Conservation (phyloP, 2,113 vertebrate genomes). For the Solenodon paradoxus region DNA sequence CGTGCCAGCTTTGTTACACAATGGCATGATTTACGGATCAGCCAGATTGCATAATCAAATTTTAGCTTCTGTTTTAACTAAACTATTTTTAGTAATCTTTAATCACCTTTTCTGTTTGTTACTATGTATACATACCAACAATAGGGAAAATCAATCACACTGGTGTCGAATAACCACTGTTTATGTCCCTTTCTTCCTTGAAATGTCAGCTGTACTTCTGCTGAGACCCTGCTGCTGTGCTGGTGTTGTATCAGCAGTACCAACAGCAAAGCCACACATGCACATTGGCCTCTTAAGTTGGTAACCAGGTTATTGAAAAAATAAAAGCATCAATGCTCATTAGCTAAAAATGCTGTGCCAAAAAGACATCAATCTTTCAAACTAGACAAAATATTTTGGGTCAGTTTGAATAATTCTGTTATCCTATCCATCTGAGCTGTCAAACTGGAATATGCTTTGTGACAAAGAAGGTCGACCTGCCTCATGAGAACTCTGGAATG, state of each 20-base stretch:
- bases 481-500: neutral
- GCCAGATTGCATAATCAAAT: neutral
- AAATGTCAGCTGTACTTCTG: neutral
- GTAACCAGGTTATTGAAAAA: neutral
- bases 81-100: neutral
- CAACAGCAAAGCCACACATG: neutral
- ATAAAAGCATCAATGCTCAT: neutral
- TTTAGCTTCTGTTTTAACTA: neutral
- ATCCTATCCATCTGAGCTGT: neutral
- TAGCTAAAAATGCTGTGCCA: neutral
- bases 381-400: neutral
- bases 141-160: neutral
- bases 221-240: neutral
- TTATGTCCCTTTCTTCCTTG: neutral
- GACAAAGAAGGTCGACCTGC: neutral
- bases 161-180: neutral
- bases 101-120: constrained; percentile 9
- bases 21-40: neutral
- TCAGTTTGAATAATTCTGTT: neutral
- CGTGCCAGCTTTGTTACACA: neutral
- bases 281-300: neutral
- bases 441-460: neutral
- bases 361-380: neutral
- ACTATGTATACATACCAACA: neutral
- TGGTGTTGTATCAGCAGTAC: neutral